Base-by-base conservation (phyloP, 2,113 vertebrate species). In the Pagrus major region DNA sequence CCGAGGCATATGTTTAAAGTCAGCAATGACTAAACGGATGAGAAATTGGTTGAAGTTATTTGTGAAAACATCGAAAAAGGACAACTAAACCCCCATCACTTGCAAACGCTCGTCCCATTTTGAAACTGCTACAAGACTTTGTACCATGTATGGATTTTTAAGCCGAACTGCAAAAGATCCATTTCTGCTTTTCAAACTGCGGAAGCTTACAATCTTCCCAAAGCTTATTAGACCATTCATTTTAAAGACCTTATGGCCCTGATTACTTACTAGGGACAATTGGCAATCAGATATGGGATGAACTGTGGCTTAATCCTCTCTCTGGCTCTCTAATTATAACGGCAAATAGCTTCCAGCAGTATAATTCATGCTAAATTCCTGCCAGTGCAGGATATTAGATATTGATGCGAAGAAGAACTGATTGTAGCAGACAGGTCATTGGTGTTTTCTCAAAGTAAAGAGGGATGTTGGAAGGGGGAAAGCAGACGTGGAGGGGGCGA, bases 391-490 rank as follows among this genome's bases (percentile, higher is more conserved):
- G 65, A 66, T 83, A 77, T 80, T 78, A 76, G 79, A 78, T 66
- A 65, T 55, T 87, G 78, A 74, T 37, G 72, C 67, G 81, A 77
- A n/a, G 71, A 56, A 37, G 49, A 49, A 49, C 75, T 81, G 71
- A 89, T 89, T 77, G 61, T 52, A 71, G 71, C 63, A 54, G 85
- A 84, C 75, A 72, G 60, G 71, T 83, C 83, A 76, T 70, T 65
- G 65, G 47, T 47, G 51, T 68, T 73, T 72, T 66, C 65, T 56
- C 51, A 65, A 27, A 58, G 64, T 37, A 44, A 56, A 65, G 7
- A 27, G 66, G 75, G 39, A 63, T 25, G 54, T 39, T 42, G 37
- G 44, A 71, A 21, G 37, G 61, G 10, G 6, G 9, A 37, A 56
- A 11, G 29, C 16, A 58, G 66, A 58, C 29, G 60, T 23, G 46